Evolutionary conservation across 1,140 invertebrate genomes (phyloP), one percentile per base, ranked within the genome.

Genomic region (Notospermus geniculatus): DNA sequence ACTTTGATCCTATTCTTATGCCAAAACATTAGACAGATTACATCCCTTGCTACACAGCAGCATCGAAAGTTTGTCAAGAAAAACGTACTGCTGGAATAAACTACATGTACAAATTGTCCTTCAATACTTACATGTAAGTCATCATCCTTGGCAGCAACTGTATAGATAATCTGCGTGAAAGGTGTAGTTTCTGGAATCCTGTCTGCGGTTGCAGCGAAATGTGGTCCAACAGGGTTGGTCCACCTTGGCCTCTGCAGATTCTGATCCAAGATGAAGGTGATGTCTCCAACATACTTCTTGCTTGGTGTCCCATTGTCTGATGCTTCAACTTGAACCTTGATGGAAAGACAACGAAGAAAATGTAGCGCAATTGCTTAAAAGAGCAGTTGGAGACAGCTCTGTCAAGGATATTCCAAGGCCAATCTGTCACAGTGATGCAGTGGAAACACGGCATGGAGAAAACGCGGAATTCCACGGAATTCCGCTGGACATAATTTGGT

Each of bases 271-370:
- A 63, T 69, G 19, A 75, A 67, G n/a, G 56, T 62, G 15, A 75
- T 70, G 25, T 71, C 62, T 19, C 70, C 70, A 29, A 65, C 66
- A 4, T 64, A 36, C 1, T 25, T 23, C 0, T 65, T 66, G 19
- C 64, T 46, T 1, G 69, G 64, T 19, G 36, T 60, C 22, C 52
- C 62, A 27, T 61, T 62, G 57, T 73, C 71, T 43, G 67, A 68
- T 5, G 73, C 71, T 32, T 63, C 39, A 11, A 75, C 61, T 30
- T 57, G 52, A 4, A 75, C 28, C 72, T 74, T 60, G 30, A 66
- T n/a, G n/a, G 69, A 46, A 54, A 17, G 45, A 58, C 39, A 52
- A 60, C 46, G 22, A 36, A 39, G 5, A 52, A 52, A 52, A 22
- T 7, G 5, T 7, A 7, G 4, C 4, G 9, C n/a, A 52, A 22